A percentile compares a stretch with the other conserved stretches of the same genome.
Conservation (phyloP, 2,797 vertebrate genomes). For the Tympanoctomys barrerae region DNA sequence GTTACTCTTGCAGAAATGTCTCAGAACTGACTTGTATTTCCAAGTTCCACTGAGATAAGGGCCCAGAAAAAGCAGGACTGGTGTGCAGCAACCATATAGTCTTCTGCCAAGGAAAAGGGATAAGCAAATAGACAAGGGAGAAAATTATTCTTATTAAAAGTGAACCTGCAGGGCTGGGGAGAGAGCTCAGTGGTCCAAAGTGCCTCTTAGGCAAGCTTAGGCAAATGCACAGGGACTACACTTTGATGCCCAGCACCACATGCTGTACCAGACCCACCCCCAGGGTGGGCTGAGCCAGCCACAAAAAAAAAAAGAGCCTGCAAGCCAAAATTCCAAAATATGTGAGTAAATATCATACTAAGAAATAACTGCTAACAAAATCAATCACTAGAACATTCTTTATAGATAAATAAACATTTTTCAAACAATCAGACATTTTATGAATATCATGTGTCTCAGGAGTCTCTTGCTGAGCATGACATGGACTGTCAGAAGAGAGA, state of each 20-base stretch:
- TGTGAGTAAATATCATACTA: conserved; percentile 21
- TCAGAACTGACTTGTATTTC: neutral
- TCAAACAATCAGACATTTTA: neutral
- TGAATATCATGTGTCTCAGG: neutral
- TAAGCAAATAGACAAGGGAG: neutral
- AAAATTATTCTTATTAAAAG: neutral
- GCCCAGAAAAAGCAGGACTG: neutral
- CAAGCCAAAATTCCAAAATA: conserved; percentile 21
- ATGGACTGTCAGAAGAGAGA: conserved; percentile 37
- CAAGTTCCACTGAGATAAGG: neutral
- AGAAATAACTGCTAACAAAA: conserved; percentile 46
- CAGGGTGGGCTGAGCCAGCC: too few relatives aligned
- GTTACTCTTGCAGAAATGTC: neutral
- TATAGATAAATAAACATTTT: conserved; percentile 54
- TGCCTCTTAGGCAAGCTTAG: too few relatives aligned
- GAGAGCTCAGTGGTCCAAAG: too few relatives aligned
- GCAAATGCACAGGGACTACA: too few relatives aligned
- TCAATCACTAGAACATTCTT: conserved; percentile 6
- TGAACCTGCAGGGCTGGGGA: neutral
- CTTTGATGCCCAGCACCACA: too few relatives aligned
- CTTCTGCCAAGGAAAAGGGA: neutral
- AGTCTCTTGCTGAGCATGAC: neutral
- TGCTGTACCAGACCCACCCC: too few relatives aligned
- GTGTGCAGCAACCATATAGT: neutral
- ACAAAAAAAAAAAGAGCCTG: neutral